These are phyloP conservation scores for Papilio demoleus DNA, from an alignment of 2,888 invertebrate genomes.

Conservation along the genomic window DNA sequence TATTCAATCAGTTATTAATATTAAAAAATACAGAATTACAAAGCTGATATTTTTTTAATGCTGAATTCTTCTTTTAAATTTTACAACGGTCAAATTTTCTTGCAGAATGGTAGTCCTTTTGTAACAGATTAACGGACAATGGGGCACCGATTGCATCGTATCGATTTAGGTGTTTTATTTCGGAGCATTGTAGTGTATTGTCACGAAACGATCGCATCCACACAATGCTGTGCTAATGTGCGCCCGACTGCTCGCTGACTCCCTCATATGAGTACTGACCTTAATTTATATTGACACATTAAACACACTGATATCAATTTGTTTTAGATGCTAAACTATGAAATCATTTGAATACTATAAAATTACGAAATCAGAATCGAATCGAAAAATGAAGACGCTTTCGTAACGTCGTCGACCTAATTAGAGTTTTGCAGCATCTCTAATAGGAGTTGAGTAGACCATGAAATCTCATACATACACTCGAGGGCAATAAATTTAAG, in stretches of 20 bases:
- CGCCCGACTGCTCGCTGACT: conserved; percentile 30
- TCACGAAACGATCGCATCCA: conserved; percentile 68
- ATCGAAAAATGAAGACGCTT: too few relatives aligned
- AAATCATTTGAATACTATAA: not conserved
- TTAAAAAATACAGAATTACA: too few relatives aligned
- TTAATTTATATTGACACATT: not conserved
- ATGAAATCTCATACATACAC: too few relatives aligned
- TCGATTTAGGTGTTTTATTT: conserved; percentile 73
- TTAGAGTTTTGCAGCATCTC: too few relatives aligned
- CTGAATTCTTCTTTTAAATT: conserved; percentile 26
- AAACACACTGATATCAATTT: conserved; percentile 15
- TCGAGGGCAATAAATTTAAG: too few relatives aligned
- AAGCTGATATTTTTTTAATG: too few relatives aligned
- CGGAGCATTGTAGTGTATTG: conserved; percentile 68
- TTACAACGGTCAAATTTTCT: conserved; percentile 22
- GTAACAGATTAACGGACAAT: conserved; percentile 75
- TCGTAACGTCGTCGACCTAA: too few relatives aligned
- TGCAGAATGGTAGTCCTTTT: conserved; percentile 66
- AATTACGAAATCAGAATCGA: too few relatives aligned
- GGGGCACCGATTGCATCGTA: conserved; percentile 70
- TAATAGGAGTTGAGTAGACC: too few relatives aligned
- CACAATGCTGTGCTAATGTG: conserved; percentile 56
- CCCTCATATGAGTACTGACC: conserved; percentile 24
- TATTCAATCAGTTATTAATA: not conserved
- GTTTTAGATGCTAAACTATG: not conserved